Evolutionary conservation across 2,113 vertebrate genomes (phyloP).

Genomic region (Myiozetetes cayanensis): DNA sequence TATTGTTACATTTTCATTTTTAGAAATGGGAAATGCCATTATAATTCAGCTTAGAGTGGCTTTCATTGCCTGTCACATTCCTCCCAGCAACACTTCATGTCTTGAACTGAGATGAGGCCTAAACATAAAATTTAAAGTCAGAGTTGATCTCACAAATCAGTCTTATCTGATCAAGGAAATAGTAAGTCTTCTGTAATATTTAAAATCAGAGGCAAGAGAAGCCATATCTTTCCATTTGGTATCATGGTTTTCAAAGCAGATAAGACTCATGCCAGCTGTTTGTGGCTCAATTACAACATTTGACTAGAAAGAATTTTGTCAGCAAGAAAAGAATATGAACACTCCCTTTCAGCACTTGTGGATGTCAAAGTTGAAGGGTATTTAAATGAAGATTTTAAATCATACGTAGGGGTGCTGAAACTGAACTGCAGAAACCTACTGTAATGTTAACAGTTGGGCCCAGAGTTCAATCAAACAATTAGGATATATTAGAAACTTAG

Average conservation of each 20-base stretch:
- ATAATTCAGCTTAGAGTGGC: not conserved
- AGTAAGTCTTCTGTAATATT: not conserved
- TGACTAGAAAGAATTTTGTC: not conserved
- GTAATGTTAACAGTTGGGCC: not conserved
- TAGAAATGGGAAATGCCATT: not conserved
- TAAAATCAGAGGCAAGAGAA: not conserved
- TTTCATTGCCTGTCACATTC: not conserved
- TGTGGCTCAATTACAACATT: not conserved
- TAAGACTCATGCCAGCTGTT: not conserved
- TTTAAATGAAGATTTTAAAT: slow-evolving; percentile 4
- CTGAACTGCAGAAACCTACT: not conserved
- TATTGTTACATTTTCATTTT: not conserved
- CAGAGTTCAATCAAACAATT: not conserved
- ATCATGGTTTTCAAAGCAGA: not conserved
- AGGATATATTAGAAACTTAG: not conserved
- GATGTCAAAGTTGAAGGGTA: not conserved
- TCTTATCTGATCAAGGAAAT: not conserved
- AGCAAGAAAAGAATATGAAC: not conserved
- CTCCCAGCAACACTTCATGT: not conserved
- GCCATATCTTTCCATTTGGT: not conserved
- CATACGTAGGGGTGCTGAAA: not conserved
- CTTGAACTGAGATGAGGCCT: not conserved
- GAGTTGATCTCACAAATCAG: not conserved
- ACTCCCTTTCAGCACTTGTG: not conserved
- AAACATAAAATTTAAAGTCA: not conserved